Percentiles rank a stretch among this genome's conserved stretches.
Evolutionary conservation across 2,113 vertebrate genomes (phyloP).

Genomic region (Arenaria interpres): DNA sequence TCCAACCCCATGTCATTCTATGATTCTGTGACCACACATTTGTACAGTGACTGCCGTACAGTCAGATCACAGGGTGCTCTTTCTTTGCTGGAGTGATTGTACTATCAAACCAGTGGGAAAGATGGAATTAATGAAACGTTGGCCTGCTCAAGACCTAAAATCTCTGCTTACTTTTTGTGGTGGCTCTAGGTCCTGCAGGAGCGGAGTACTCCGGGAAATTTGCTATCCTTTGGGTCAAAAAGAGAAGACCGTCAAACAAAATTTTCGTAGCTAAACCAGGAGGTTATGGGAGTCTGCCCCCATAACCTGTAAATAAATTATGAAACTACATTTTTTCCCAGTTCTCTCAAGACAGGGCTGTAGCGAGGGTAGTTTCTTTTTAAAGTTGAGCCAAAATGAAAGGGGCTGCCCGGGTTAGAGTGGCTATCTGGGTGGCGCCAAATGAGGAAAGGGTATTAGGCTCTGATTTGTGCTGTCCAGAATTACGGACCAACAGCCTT

Average conservation of each 20-base stretch:
- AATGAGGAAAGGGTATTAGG: not conserved
- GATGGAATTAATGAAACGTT: not conserved
- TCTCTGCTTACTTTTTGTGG: not conserved
- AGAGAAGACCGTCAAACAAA: not conserved
- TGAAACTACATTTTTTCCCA: not conserved
- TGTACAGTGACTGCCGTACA: accelerated
- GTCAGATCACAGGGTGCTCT: not conserved
- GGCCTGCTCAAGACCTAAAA: not conserved
- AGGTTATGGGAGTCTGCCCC: not conserved
- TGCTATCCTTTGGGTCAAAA: not conserved
- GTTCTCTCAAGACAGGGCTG: not conserved
- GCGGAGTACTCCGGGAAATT: not conserved
- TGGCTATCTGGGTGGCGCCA: not conserved
- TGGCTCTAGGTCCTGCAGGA: not conserved
- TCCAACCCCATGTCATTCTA: too few relatives aligned
- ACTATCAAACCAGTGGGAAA: not conserved
- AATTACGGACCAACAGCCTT: not conserved
- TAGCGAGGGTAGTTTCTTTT: not conserved
- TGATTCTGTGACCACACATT: not conserved
- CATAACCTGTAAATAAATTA: not conserved
- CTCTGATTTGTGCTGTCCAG: not conserved
- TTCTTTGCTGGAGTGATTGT: not conserved
- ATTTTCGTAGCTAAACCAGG: not conserved
- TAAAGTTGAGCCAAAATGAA: not conserved
- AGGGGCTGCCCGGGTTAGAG: not conserved